A percentile compares a stretch with the other conserved stretches of the same genome.
These are phyloP conservation scores for Pherbina coryleti DNA, from an alignment of 2,888 invertebrate species.

Conservation along the genomic window DNA sequence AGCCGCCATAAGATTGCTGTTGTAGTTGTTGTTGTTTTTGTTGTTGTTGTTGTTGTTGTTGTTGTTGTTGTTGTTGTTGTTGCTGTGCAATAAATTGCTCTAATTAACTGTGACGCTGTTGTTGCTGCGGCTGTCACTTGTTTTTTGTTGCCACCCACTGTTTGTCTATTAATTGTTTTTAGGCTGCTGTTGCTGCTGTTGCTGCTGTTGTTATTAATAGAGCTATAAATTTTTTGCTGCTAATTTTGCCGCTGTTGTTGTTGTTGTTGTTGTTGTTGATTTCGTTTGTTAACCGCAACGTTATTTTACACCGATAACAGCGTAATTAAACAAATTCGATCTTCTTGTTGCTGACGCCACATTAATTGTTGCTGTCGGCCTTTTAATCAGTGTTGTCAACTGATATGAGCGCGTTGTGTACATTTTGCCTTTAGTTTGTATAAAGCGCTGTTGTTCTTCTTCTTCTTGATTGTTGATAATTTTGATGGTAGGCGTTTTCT, in stretches of 20 bases:
- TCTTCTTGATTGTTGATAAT: neutral
- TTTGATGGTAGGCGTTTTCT: neutral
- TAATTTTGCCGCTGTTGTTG: conserved; percentile 41
- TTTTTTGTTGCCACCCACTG: conserved; percentile 13
- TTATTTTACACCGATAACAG: conserved; percentile 13
- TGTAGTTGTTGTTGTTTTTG: conserved; percentile 21
- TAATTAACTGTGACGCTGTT: conserved; percentile 30
- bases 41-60: conserved; percentile 24
- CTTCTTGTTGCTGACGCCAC: neutral
- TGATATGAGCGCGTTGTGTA: neutral
- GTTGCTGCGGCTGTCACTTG: conserved; percentile 9
- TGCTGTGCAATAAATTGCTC: conserved; percentile 34
- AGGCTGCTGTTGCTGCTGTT: conserved; percentile 34
- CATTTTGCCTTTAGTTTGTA: neutral
- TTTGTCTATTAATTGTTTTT: neutral
- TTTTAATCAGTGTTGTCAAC: conserved; percentile 10
- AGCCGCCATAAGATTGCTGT: conserved; percentile 53
- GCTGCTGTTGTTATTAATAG: conserved; percentile 1
- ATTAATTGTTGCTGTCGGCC: conserved; percentile 21
- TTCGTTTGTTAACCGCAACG: conserved; percentile 28
- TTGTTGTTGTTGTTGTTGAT: conserved; percentile 23
- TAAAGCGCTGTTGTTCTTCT: neutral
- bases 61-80: conserved; percentile 21
- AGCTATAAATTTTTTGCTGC: conserved; percentile 4
- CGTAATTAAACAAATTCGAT: conserved; percentile 5